phyloP scores from a whole-genome alignment of 2,888 invertebrate species.

The Hypselothyrea guttata region DNA sequence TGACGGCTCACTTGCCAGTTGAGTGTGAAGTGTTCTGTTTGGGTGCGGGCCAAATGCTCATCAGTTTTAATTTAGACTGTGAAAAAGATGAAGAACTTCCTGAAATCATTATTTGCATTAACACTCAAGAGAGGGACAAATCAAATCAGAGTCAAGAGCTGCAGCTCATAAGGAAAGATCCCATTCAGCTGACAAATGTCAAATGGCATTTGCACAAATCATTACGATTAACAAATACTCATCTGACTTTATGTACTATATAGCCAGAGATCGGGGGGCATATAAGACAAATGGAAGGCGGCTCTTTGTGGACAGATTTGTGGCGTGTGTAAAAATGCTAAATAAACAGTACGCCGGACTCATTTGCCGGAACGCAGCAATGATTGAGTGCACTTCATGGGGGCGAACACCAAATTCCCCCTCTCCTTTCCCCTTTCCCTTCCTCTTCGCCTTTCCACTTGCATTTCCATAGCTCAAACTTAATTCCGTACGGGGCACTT shows the following conservation, averaged over 20 bases:
- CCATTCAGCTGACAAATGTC: constrained; percentile 58
- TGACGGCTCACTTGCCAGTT: constrained; percentile 72
- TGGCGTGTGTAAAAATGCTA: constrained; percentile 60
- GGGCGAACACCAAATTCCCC: constrained; percentile 13
- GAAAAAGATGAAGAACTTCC: constrained; percentile 53
- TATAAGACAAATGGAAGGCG: constrained; percentile 37
- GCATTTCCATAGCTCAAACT: constrained; percentile 55
- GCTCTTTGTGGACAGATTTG: constrained; percentile 54
- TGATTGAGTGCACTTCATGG: constrained; percentile 56
- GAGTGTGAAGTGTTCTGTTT: background rate
- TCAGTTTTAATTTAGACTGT: constrained; percentile 54
- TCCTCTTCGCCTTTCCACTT: constrained; percentile 22
- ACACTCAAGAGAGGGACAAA: constrained; percentile 8
- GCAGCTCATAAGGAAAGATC: constrained; percentile 23
- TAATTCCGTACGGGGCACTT: too few species aligned
- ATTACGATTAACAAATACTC: constrained; percentile 74
- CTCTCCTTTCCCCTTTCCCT: background rate
- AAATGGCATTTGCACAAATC: constrained; percentile 75
- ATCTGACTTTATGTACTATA: too few species aligned
- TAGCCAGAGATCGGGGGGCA: too few species aligned
- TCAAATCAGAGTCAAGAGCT: constrained; percentile 48
- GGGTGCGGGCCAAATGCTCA: constrained; percentile 10
- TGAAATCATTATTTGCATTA: constrained; percentile 25
- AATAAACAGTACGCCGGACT: constrained; percentile 45
- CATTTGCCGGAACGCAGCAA: constrained; percentile 19